phyloP scores from a whole-genome alignment of 1,140 invertebrate species.

The Macrocentrus cingulum region DNA sequence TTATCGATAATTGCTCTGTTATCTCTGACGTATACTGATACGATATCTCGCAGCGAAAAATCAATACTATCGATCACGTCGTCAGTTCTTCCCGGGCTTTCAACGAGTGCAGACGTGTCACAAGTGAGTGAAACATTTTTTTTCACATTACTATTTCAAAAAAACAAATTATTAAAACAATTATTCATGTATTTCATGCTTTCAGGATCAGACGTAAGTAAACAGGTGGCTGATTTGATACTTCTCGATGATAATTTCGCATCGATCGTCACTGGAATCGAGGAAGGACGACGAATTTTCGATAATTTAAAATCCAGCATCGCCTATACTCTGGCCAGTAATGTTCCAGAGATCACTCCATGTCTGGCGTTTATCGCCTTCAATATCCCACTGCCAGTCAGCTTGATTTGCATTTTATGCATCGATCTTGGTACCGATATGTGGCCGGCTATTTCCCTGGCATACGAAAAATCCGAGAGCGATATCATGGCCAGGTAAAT shows the following conservation, averaged over 20 bases:
- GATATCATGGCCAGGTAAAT: conserved; percentile 77
- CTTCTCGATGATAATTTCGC: conserved; percentile 90
- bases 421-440: conserved; percentile 88
- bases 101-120: too few relatives aligned
- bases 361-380: conserved; percentile 83
- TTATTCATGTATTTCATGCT: background rate
- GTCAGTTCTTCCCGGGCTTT: too few relatives aligned
- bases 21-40: too few relatives aligned
- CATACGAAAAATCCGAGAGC: conserved; percentile 83
- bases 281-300: conserved; percentile 88
- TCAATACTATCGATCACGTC: too few relatives aligned
- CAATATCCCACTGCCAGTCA: conserved; percentile 81
- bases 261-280: conserved; percentile 86
- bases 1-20: too few relatives aligned
- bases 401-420: conserved; percentile 79
- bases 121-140: too few relatives aligned
- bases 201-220: conserved; percentile 72
- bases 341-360: conserved; percentile 88
- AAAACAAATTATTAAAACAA: conserved; percentile 4
- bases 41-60: too few relatives aligned
- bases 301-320: conserved; percentile 94
- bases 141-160: too few relatives aligned
- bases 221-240: conserved; percentile 92
- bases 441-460: conserved; percentile 79
- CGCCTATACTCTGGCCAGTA: conserved; percentile 86